A percentile compares a stretch with the other conserved stretches of the same genome.
Evolutionary conservation across 1,140 invertebrate genomes (phyloP).

Genomic region (Mylabris phalerata): DNA sequence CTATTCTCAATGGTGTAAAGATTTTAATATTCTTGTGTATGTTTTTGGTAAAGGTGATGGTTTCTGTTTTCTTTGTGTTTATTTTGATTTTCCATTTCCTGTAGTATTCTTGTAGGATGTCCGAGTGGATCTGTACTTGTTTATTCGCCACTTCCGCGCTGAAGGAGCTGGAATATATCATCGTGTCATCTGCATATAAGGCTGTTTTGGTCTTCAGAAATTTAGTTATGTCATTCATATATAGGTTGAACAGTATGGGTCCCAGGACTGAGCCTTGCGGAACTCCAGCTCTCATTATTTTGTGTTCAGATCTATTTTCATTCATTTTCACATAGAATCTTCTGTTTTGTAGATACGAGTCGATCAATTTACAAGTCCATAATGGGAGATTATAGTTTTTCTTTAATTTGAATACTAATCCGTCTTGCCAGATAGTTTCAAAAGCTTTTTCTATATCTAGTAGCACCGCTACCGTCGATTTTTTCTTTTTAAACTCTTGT

Average conservation of each 20-base stretch:
- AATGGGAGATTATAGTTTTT: slow-evolving; percentile 2
- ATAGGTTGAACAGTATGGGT: slow-evolving; percentile 26
- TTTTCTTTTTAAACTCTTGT: slow-evolving; percentile 17
- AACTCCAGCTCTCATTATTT: slow-evolving; percentile 25
- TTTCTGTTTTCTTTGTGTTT: neutral
- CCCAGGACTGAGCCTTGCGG: slow-evolving; percentile 33
- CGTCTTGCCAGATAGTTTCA: slow-evolving; percentile 30
- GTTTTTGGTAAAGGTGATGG: neutral
- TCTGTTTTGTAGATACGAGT: slow-evolving; percentile 19
- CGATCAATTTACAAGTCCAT: slow-evolving; percentile 20
- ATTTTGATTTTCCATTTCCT: neutral
- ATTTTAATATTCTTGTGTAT: neutral
- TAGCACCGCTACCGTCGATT: slow-evolving; percentile 6
- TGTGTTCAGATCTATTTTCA: slow-evolving; percentile 1
- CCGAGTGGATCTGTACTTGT: neutral
- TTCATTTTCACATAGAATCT: slow-evolving; percentile 22
- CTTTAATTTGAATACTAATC: slow-evolving; percentile 17
- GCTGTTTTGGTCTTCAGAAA: neutral
- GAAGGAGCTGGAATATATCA: slow-evolving; percentile 8
- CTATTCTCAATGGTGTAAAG: neutral
- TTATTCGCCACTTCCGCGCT: neutral
- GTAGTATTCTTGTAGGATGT: neutral
- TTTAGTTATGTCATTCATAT: slow-evolving; percentile 26
- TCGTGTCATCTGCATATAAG: slow-evolving; percentile 32
- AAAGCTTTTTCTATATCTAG: slow-evolving; percentile 31